A percentile compares a stretch with the other conserved stretches of the same genome.
Evolutionary conservation across 2,113 vertebrate genomes (phyloP).

Genomic region (Amphiprion ocellaris): DNA sequence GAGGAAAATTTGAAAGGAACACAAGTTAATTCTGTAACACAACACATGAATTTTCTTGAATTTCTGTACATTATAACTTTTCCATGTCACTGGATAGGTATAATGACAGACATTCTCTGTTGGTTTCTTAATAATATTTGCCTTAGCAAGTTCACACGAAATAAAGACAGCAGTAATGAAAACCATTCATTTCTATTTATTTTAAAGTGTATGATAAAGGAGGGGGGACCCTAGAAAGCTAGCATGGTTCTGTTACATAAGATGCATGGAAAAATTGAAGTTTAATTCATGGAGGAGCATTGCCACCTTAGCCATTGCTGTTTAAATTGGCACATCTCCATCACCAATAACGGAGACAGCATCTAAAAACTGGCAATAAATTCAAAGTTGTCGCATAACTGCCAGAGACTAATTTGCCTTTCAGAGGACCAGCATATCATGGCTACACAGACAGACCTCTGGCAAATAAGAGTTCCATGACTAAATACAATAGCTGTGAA

Average conservation of each 20-base stretch:
- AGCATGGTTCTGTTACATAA: slow-evolving; percentile 36
- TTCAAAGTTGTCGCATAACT: slow-evolving; percentile 34
- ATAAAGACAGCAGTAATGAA: slow-evolving; percentile 25
- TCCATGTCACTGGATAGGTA: neutral
- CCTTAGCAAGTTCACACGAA: neutral
- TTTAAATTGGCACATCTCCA: slow-evolving; percentile 41
- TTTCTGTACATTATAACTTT: slow-evolving; percentile 18
- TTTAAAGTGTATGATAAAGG: slow-evolving; percentile 57
- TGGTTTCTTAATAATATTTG: neutral
- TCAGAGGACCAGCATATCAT: slow-evolving; percentile 36
- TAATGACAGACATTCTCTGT: neutral
- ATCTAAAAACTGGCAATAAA: slow-evolving; percentile 47
- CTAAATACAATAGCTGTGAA: slow-evolving; percentile 47
- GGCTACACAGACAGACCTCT: slow-evolving; percentile 44
- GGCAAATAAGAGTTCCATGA: slow-evolving; percentile 35
- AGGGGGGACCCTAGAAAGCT: slow-evolving; percentile 38
- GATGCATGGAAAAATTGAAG: slow-evolving; percentile 18
- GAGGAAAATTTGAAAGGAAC: slow-evolving; percentile 1
- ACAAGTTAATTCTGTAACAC: slow-evolving; percentile 24
- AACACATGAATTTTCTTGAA: neutral
- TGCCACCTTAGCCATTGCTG: slow-evolving; percentile 6
- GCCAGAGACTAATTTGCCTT: slow-evolving; percentile 48
- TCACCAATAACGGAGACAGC: slow-evolving; percentile 17
- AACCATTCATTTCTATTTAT: slow-evolving; percentile 66
- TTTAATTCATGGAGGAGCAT: slow-evolving; percentile 17